phyloP scores from a whole-genome alignment of 2,888 invertebrate genomes.

The Strigamia maritima region DNA sequence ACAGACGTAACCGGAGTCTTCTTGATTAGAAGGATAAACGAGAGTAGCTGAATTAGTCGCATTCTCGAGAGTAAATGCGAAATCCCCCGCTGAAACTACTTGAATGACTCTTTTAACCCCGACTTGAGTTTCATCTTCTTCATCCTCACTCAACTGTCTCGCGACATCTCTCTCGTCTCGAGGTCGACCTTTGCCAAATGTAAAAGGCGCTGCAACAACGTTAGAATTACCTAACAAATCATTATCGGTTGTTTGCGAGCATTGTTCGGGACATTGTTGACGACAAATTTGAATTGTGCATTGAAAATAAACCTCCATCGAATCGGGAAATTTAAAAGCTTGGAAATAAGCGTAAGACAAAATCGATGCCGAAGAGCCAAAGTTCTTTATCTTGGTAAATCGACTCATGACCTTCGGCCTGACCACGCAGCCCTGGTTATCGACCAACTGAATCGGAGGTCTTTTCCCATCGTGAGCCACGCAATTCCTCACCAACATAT shows the following conservation, averaged over 20 bases:
- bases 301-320: slow-evolving; percentile 94
- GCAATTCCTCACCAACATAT: slow-evolving; percentile 90
- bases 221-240: slow-evolving; percentile 19
- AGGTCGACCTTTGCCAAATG: slow-evolving; percentile 55
- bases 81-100: slow-evolving; percentile 85
- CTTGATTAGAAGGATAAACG: slow-evolving; percentile 65
- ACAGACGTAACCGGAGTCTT: slow-evolving; percentile 68
- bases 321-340: slow-evolving; percentile 93
- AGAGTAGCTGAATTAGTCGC: slow-evolving; percentile 55
- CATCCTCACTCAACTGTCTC: slow-evolving; percentile 36
- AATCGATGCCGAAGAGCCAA: slow-evolving; percentile 87
- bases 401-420: slow-evolving; percentile 88
- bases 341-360: slow-evolving; percentile 90
- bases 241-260: slow-evolving; percentile 56
- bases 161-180: slow-evolving; percentile 46
- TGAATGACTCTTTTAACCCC: slow-evolving; percentile 47
- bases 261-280: slow-evolving; percentile 89
- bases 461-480: slow-evolving; percentile 92
- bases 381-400: slow-evolving; percentile 92
- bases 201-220: slow-evolving; percentile 34
- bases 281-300: slow-evolving; percentile 92
- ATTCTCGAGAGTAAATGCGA: slow-evolving; percentile 74
- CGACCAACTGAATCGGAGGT: slow-evolving; percentile 87
- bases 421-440: slow-evolving; percentile 87
- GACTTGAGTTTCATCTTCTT: slow-evolving; percentile 44